These are phyloP conservation scores for Cladopsammia gracilis DNA, from an alignment of 64 coral and sea anemone genomes.

Conservation along the genomic window DNA sequence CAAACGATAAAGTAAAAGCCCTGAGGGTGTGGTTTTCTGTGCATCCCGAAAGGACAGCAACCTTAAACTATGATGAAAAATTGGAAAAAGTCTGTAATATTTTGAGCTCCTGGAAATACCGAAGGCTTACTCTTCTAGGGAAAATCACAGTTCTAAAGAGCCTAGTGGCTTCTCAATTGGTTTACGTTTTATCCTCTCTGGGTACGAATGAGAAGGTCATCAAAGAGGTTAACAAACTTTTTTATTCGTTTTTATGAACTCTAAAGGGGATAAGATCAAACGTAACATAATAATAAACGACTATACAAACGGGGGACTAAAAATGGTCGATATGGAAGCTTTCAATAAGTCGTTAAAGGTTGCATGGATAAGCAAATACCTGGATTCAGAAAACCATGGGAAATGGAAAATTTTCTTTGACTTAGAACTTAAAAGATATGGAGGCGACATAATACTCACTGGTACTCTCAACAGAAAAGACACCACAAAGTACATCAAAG, in stretches of 20 bases:
- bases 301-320: not conserved
- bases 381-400: conserved; percentile 6
- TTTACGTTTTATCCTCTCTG: too few species aligned
- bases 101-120: not conserved
- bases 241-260: not conserved
- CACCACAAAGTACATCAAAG: not conserved
- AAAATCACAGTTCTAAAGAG: conserved; percentile 20
- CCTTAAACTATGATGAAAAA: not conserved
- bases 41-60: not conserved
- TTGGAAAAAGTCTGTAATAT: not conserved
- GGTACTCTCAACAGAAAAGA: conserved; percentile 1
- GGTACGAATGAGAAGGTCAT: not conserved
- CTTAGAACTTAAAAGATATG: conserved; percentile 19
- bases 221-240: not conserved
- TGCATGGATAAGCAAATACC: conserved; percentile 10
- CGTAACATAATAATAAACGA: not conserved
- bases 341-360: not conserved
- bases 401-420: conserved; percentile 31
- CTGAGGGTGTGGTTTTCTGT: not conserved
- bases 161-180: conserved; percentile 4
- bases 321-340: not conserved
- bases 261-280: not conserved
- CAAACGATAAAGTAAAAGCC: not conserved
- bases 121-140: not conserved
- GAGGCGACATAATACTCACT: not conserved